Evolutionary conservation across 2,888 invertebrate species (phyloP).

Genomic region (Atethmia centrago): DNA sequence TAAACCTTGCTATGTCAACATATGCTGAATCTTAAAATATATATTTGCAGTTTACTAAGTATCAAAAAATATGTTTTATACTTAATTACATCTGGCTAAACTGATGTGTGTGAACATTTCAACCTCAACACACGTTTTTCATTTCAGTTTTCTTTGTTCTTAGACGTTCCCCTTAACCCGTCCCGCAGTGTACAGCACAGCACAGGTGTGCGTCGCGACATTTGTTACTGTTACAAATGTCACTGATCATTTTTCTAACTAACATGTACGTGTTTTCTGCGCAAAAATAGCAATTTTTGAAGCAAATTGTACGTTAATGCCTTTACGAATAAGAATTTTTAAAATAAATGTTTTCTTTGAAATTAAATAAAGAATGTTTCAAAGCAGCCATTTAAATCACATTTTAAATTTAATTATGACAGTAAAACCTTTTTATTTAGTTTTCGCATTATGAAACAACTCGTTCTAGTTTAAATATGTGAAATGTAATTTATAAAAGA

Average conservation of each 20-base stretch:
- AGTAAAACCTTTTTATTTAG: too few species aligned
- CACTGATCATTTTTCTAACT: conserved; percentile 57
- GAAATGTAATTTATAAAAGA: background rate
- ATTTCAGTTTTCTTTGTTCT: conserved; percentile 20
- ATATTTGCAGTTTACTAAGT: background rate
- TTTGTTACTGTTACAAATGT: conserved; percentile 48
- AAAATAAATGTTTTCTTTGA: background rate
- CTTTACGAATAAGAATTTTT: background rate
- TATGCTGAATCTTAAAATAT: background rate
- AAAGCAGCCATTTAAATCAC: background rate
- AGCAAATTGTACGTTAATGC: background rate
- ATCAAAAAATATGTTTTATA: background rate
- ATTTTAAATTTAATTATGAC: background rate
- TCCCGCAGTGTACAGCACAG: conserved; percentile 44
- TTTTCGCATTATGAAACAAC: background rate
- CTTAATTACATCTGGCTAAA: background rate
- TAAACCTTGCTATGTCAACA: background rate
- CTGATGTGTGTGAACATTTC: background rate
- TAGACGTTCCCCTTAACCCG: conserved; percentile 29
- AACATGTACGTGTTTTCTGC: conserved; percentile 20
- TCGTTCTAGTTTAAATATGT: background rate
- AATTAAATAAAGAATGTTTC: background rate
- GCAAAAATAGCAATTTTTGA: conserved; percentile 12
- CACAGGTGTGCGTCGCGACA: conserved; percentile 40
- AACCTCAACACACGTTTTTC: conserved; percentile 2